Evolutionary conservation across 2,113 vertebrate species (phyloP), one percentile per base, ranked within the genome.

Genomic region (Sylvietta virens): DNA sequence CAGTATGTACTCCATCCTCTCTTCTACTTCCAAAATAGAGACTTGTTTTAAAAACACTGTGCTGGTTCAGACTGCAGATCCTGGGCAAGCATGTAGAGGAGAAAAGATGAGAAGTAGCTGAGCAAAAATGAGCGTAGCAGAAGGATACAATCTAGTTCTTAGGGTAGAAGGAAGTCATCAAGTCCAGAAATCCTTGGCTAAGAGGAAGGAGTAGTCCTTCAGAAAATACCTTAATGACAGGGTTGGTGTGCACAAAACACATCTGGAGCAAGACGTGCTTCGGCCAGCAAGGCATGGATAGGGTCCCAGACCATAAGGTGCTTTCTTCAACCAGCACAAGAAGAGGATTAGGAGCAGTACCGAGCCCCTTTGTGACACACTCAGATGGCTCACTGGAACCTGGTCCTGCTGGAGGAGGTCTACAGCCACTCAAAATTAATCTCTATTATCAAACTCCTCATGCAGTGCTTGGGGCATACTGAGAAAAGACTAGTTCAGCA

Each of bases 341-440:
- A 23, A 70, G 10, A 1, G 1, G 33, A 58, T 74, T 37, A 50
- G 44, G 20, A 87, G 26, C 24, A 81, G 13, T 48, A 51, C 31
- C 0, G 0, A 80, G 24, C 20, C 48, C 20, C 15, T 79, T 40
- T 39, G 21, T 51, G 48, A 28, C 3, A 57, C 22, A 15, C 6
- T 77, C 14, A 20, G 13, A 15, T 71, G 30, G 31, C 13, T 83
- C 37, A 35, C 22, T 16, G 42, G 31, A 66, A 53, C 28, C 3
- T 3, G 20, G n/a, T 21, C 51, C 20, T 78, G 73, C 6, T 15
- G 9, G 33, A 70, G 35, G 13, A 74, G 26, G 10, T 47, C 48
- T 50, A 15, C 1, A 3, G 30, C 15, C 4, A 3, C 30, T 70
- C 54, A 78, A 48, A 83, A 77, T 33, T 0, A 21, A 54, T 57